Conservation (phyloP, 2,113 vertebrate species). For the Microtus ochrogaster region DNA sequence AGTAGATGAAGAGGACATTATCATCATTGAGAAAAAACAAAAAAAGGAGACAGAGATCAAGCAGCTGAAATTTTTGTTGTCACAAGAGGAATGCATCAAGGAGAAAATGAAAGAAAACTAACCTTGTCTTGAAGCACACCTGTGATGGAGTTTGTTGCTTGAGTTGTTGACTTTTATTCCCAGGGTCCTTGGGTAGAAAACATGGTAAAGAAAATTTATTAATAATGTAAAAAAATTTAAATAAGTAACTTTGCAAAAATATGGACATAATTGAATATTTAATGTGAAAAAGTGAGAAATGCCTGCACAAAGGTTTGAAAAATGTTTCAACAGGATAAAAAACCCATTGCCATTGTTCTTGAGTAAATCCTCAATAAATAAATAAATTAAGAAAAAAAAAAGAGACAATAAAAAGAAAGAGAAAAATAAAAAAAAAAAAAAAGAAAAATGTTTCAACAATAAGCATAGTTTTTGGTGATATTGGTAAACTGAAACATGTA, state of each 20-base stretch:
- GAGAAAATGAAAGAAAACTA: slow-evolving; percentile 13
- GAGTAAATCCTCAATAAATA: too few species aligned
- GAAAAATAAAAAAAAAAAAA: too few species aligned
- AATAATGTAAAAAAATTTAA: slow-evolving; percentile 13
- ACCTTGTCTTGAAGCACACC: background rate
- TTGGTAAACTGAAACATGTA: background rate
- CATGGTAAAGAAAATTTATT: slow-evolving; percentile 9
- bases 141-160: background rate
- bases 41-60: background rate
- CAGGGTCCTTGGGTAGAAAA: background rate
- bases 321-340: background rate
- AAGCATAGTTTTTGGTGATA: background rate
- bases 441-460: background rate
- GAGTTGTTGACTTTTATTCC: background rate
- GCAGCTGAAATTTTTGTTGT: background rate
- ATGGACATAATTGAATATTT: background rate
- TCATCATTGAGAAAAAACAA: background rate
- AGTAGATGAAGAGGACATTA: slow-evolving; percentile 4
- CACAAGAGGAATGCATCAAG: background rate
- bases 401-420: too few species aligned
- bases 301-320: background rate
- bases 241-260: slow-evolving; percentile 28
- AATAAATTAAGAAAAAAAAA: too few species aligned
- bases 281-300: background rate
- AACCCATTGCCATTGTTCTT: too few species aligned